Evolutionary conservation across 92 coral and sea anemone genomes (phyloP).

Genomic region (Actinostola sp.): DNA sequence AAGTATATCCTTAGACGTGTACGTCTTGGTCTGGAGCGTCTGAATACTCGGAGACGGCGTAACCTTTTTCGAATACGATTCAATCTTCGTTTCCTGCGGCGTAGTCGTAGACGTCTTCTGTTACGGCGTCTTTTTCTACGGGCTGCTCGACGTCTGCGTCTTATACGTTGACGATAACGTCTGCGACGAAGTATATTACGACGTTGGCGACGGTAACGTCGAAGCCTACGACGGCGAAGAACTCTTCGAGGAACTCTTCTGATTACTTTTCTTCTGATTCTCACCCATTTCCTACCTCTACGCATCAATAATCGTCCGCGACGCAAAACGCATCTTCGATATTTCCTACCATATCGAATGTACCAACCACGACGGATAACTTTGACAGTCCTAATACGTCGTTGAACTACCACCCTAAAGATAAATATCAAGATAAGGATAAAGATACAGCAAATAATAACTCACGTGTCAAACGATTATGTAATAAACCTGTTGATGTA

Average conservation of each 20-base stretch:
- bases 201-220: constrained; percentile 16
- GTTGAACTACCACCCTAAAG: not conserved
- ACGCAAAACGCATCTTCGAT: constrained; percentile 13
- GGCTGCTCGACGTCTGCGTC: constrained; percentile 15
- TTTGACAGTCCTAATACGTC: not conserved
- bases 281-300: not conserved
- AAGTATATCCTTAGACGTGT: constrained; percentile 1
- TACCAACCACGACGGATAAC: constrained; percentile 27
- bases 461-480: too few relatives aligned
- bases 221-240: not conserved
- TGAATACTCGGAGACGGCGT: not conserved
- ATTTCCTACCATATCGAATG: constrained; percentile 1
- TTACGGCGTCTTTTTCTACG: constrained; percentile 13
- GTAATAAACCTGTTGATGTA: too few relatives aligned
- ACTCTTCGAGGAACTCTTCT: not conserved
- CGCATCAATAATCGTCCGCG: constrained; percentile 15
- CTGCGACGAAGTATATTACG: not conserved
- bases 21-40: constrained; percentile 15
- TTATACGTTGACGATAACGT: constrained; percentile 11
- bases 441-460: too few relatives aligned
- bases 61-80: not conserved
- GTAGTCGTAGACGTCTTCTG: not conserved
- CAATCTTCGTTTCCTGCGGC: constrained; percentile 2
- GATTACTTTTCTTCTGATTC: not conserved
- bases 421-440: too few relatives aligned